Conservation (phyloP, 2,113 vertebrate genomes). For the Leuciscus idus region DNA sequence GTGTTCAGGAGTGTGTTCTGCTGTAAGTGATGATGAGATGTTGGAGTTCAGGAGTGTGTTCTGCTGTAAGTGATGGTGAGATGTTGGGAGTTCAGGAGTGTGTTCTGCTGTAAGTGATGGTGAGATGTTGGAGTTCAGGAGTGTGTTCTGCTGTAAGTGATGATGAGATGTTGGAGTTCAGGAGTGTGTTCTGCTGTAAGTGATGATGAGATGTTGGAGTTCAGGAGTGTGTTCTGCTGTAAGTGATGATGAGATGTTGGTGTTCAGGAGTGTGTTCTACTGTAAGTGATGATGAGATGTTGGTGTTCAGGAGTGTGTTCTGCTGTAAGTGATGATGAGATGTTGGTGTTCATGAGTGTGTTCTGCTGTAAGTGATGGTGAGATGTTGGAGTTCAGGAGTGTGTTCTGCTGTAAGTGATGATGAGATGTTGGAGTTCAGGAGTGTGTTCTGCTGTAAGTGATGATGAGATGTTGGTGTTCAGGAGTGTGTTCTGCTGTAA, state of each 20-base stretch:
- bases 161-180: constrained; percentile 64
- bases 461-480: constrained; percentile 61
- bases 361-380: constrained; percentile 80
- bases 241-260: constrained; percentile 74
- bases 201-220: constrained; percentile 72
- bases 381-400: no score
- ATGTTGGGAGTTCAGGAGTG: no score
- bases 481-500: constrained; percentile 58
- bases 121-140: constrained; percentile 30
- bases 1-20: no score
- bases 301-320: no score
- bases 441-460: constrained; percentile 68
- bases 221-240: constrained; percentile 23
- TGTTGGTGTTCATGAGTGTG: no score
- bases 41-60: no score
- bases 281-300: constrained; percentile 80
- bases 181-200: constrained; percentile 63
- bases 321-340: constrained; percentile 76
- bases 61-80: constrained; percentile 80
- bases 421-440: constrained; percentile 51
- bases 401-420: constrained; percentile 76
- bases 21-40: constrained; percentile 76
- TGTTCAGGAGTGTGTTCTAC: not conserved
- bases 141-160: constrained; percentile 72
- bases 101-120: constrained; percentile 78